Percentiles rank a stretch among this genome's conserved stretches.
Conservation (phyloP, 2,113 vertebrate species). For the Saguinus midas region DNA sequence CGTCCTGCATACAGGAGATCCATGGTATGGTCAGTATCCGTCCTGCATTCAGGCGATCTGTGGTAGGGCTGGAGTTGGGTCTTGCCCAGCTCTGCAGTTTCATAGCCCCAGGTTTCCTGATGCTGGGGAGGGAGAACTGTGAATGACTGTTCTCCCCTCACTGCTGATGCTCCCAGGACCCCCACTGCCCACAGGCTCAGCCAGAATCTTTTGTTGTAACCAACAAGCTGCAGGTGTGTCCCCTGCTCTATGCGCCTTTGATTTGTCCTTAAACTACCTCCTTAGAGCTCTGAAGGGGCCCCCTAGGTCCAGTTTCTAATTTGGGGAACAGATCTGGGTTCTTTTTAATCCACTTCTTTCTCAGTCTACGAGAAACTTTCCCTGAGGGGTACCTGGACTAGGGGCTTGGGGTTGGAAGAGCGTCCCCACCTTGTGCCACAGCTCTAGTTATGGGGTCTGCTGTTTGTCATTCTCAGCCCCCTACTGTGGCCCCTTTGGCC, state of each 20-base stretch:
- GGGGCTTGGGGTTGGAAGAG: neutral
- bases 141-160: neutral
- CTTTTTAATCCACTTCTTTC: constrained; percentile 5
- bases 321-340: constrained; percentile 18
- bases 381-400: neutral
- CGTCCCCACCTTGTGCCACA: neutral
- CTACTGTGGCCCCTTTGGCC: neutral
- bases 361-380: constrained; percentile 48
- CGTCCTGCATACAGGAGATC: neutral
- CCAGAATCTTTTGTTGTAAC: neutral
- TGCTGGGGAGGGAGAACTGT: neutral
- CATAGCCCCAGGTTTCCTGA: neutral
- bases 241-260: constrained; percentile 46
- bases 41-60: neutral
- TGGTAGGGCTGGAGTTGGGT: neutral
- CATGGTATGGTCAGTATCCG: neutral
- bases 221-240: neutral
- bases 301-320: constrained; percentile 5
- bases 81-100: neutral
- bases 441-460: neutral
- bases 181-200: neutral
- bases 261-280: constrained; percentile 74
- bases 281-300: constrained; percentile 45
- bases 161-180: neutral
- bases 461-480: neutral